A percentile compares a stretch with the other conserved stretches of the same genome.
These are phyloP conservation scores for Opisthocomus hoazin DNA, from an alignment of 2,113 vertebrate species.

Conservation along the genomic window DNA sequence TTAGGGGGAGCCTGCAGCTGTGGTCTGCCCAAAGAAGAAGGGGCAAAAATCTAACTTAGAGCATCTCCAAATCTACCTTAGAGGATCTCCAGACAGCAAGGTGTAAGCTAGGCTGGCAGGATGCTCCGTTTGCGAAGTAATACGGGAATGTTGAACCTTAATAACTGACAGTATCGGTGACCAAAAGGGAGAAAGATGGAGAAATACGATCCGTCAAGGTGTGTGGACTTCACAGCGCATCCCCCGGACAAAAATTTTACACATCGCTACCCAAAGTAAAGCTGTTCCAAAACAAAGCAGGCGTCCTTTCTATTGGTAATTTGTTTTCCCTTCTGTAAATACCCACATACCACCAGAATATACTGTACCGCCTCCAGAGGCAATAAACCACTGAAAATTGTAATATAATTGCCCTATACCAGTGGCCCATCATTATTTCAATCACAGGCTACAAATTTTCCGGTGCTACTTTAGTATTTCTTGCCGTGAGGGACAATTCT, in stretches of 20 bases:
- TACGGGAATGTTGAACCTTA: background rate
- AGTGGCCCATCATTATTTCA: background rate
- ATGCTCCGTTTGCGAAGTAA: background rate
- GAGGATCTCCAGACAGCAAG: accelerated
- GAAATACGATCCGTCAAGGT: background rate
- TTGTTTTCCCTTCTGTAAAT: background rate
- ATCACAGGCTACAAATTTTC: background rate
- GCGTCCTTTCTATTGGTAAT: background rate
- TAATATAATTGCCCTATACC: background rate
- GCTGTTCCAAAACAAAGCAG: background rate
- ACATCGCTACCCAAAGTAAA: background rate
- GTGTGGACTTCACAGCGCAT: background rate
- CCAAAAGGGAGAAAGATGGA: background rate
- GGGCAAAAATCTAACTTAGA: background rate
- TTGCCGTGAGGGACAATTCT: background rate
- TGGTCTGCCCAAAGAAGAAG: background rate
- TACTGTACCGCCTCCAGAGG: background rate
- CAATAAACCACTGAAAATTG: background rate
- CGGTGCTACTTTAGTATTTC: background rate
- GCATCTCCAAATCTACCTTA: background rate
- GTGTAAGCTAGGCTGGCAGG: background rate
- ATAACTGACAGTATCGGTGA: background rate
- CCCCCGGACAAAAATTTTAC: background rate
- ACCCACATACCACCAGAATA: background rate
- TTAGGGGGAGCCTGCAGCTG: background rate